phyloP scores from a whole-genome alignment of 2,113 vertebrate genomes.

The Zosterops pallidus region DNA sequence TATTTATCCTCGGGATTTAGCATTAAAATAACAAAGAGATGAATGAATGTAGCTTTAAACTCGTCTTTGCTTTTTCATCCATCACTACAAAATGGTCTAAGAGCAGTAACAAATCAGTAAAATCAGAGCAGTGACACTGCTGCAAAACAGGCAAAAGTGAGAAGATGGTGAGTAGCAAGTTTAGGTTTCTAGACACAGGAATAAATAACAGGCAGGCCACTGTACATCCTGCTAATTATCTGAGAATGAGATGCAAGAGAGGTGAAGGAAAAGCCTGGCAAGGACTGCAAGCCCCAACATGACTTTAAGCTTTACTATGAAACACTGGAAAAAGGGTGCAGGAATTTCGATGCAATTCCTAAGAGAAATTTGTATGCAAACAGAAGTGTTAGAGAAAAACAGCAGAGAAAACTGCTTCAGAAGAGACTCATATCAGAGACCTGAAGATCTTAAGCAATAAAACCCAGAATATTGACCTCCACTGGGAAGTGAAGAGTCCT shows the following conservation, averaged over 20 bases:
- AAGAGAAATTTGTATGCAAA: not conserved
- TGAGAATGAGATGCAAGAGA: constrained; percentile 24
- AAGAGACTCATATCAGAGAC: not conserved
- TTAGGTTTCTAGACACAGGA: not conserved
- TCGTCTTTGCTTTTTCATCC: not conserved
- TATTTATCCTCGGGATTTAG: not conserved
- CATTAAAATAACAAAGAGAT: not conserved
- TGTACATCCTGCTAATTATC: constrained; percentile 30
- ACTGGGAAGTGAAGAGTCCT: not conserved
- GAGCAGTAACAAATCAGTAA: not conserved
- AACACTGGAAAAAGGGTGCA: not conserved
- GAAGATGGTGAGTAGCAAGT: not conserved
- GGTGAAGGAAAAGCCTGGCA: constrained; percentile 51
- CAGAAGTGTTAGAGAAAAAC: not conserved
- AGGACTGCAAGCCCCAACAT: constrained; percentile 25
- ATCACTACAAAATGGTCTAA: not conserved
- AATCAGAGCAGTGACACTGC: not conserved
- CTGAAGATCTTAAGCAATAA: not conserved
- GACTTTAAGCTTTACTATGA: constrained; percentile 6
- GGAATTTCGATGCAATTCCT: not conserved
- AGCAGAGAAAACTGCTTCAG: not conserved
- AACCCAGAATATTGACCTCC: not conserved
- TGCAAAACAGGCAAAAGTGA: not conserved
- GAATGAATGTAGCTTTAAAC: not conserved
- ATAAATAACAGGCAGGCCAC: not conserved